Evolutionary conservation across 92 coral and sea anemone genomes (phyloP), one percentile per base, ranked within the genome.

Genomic region (Palythoa caribaeorum): DNA sequence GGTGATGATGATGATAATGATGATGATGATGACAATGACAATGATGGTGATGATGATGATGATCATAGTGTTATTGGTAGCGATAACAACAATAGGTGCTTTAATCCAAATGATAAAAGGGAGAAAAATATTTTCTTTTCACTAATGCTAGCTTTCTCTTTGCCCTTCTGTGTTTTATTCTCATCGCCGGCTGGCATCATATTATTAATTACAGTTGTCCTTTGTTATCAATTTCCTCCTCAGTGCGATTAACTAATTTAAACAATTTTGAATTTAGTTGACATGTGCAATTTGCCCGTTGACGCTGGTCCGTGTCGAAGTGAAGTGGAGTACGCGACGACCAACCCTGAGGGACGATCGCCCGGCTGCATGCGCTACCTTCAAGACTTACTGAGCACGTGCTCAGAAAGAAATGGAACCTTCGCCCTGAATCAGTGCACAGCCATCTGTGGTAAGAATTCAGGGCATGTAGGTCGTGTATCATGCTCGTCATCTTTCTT

Each of bases 231-330:
- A 8, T 44, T 44, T 44, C 50, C 7, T 44, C 50, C 50, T 44
- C 7, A 44, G 6, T 44, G 50, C 4, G 0, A 3, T 44, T 44
- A 3, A 44, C 50, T 44, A 44, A 44, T 44, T 44, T 44, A 44
- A 44, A 44, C 50, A 44, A 44, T 44, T 17, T 63, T n/a, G 17
- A 63, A 3, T 63, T 8, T 65, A 79, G 84, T 79, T 9, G 60
- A 79, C 52, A n/a, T 79, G 37, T 79, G 84, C 84, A 14, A 79
- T 55, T 44, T 79, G 17, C 73, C 84, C 38, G 84, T 62, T 9
- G 84, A 79, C 51, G 70, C 84, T 21, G 84, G 84, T 21, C 84
- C 84, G 51, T 79, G 84, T 16, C 84, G 73, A 9, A 79, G 84
- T 20, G 84, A 79, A 40, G 84, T 79, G 16, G 38, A 54, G 13